A percentile compares a stretch with the other conserved stretches of the same genome.
phyloP scores from a whole-genome alignment of 2,113 vertebrate genomes.

The Meles meles region DNA sequence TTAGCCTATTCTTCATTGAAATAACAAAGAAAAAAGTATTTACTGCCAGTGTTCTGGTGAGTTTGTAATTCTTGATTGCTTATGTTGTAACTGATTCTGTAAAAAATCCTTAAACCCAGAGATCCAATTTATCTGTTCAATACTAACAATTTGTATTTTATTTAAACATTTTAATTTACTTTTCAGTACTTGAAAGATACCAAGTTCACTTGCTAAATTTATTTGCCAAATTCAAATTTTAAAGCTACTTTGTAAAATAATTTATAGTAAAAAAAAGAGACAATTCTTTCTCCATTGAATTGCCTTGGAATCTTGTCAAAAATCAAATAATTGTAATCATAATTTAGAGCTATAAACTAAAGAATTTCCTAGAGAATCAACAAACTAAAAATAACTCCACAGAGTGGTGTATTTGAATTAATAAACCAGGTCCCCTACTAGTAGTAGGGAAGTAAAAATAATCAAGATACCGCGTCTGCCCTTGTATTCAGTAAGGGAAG shows the following conservation, averaged over 20 bases:
- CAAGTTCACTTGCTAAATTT: neutral
- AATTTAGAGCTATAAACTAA: neutral
- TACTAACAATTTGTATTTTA: neutral
- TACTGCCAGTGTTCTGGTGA: neutral
- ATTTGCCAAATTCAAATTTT: neutral
- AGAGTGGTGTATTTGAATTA: neutral
- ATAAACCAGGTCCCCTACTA: neutral
- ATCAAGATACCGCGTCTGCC: neutral
- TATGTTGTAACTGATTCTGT: constrained; percentile 47
- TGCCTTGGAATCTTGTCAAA: neutral
- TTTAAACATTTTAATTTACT: neutral
- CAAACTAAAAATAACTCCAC: constrained; percentile 39
- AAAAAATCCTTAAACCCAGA: constrained; percentile 57
- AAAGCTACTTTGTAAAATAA: neutral
- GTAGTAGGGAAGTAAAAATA: neutral
- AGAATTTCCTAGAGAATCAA: constrained; percentile 35
- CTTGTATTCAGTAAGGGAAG: neutral
- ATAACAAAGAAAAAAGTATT: constrained; percentile 47
- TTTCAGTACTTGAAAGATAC: neutral
- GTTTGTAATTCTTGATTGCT: constrained; percentile 67
- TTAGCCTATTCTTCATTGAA: constrained; percentile 33
- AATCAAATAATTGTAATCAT: neutral
- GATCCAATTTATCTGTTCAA: constrained; percentile 15
- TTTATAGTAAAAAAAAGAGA: neutral
- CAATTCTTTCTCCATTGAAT: neutral